phyloP scores from a whole-genome alignment of 2,888 invertebrate genomes.

The Rhabditophanes sp. region DNA sequence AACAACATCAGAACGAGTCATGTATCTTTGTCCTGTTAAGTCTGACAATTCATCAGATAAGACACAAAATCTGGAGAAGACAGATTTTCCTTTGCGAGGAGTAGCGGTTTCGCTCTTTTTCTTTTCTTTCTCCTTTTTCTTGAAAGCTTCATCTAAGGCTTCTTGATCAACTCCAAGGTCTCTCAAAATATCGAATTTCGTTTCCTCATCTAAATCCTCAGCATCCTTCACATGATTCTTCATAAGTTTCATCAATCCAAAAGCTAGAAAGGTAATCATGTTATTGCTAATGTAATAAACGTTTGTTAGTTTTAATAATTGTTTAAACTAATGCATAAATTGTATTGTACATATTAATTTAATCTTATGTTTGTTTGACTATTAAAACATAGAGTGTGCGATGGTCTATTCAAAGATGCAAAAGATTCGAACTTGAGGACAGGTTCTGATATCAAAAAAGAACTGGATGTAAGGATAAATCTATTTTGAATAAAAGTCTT shows the following conservation, averaged over 20 bases:
- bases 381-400: too few species aligned
- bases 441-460: too few species aligned
- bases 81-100: constrained; percentile 10
- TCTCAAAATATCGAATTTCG: background rate
- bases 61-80: constrained; percentile 14
- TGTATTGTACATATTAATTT: too few species aligned
- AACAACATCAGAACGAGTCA: constrained; percentile 21
- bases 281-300: too few species aligned
- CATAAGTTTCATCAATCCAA: constrained; percentile 24
- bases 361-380: too few species aligned
- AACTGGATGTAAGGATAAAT: too few species aligned
- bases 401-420: too few species aligned
- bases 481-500: too few species aligned
- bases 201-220: constrained; percentile 11
- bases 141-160: constrained; percentile 1
- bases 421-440: too few species aligned
- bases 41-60: constrained; percentile 12
- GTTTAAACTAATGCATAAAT: too few species aligned
- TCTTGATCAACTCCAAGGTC: constrained; percentile 3
- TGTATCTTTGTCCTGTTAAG: constrained; percentile 11
- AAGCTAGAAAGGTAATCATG: too few species aligned
- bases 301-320: too few species aligned
- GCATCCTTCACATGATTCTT: constrained; percentile 19
- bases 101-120: constrained; percentile 6
- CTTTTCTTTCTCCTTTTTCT: constrained; percentile 9